Evolutionary conservation across 2,113 vertebrate species (phyloP).

Genomic region (Corythoichthys haematopterus): DNA sequence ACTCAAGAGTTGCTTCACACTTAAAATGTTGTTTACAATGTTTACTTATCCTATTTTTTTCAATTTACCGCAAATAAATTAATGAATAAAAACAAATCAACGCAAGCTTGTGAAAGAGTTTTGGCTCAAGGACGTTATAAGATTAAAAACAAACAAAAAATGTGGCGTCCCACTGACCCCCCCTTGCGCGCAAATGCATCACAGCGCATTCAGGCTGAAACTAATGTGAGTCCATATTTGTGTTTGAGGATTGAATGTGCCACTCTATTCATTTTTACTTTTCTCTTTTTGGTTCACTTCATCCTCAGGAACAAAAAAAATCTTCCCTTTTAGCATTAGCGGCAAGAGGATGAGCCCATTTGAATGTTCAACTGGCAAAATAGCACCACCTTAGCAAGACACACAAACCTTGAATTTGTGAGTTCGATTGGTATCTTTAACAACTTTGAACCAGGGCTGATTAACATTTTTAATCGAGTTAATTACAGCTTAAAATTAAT

Average conservation of each 20-base stretch:
- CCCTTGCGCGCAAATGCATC: not conserved
- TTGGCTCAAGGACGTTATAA: slow-evolving; percentile 1
- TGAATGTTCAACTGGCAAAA: not conserved
- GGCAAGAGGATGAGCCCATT: not conserved
- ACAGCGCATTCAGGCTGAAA: not conserved
- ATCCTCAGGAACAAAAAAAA: not conserved
- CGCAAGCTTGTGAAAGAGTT: not conserved
- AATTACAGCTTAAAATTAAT: too few species aligned
- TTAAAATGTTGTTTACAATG: slow-evolving; percentile 11
- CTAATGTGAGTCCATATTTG: not conserved
- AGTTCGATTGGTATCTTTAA: too few species aligned
- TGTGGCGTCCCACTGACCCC: not conserved
- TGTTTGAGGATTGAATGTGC: not conserved
- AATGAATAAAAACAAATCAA: not conserved
- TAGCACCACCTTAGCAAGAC: not conserved
- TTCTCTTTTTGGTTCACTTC: not conserved
- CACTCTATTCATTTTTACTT: not conserved
- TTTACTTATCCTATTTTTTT: not conserved
- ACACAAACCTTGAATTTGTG: not conserved
- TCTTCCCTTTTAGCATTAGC: not conserved
- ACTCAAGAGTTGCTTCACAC: slow-evolving; percentile 1
- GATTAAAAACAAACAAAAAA: not conserved
- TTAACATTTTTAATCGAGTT: too few species aligned
- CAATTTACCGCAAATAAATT: not conserved
- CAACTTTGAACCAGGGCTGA: too few species aligned